Percentiles rank a stretch among this genome's conserved stretches.
Evolutionary conservation across 2,797 vertebrate species (phyloP).

Genomic region (Clarias pachynema): DNA sequence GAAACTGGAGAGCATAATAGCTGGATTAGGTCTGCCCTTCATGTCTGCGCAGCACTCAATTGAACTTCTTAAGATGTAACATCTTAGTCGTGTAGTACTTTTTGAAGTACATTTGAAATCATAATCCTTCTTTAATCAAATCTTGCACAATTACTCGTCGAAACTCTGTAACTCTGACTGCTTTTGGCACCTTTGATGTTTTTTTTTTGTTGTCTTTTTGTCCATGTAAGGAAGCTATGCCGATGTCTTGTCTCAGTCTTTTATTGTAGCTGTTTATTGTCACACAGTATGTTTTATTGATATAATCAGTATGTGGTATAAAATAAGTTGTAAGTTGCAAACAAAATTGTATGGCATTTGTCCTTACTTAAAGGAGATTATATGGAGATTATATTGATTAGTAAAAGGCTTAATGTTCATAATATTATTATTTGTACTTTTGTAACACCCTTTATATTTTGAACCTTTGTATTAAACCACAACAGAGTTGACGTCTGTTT

Average conservation of each 20-base stretch:
- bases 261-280: background rate
- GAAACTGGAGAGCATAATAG: slow-evolving; percentile 45
- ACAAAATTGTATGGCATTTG: background rate
- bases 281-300: slow-evolving; percentile 2
- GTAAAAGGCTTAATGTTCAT: background rate
- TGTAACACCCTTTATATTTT: too few species aligned
- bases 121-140: slow-evolving; percentile 60
- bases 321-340: too few species aligned
- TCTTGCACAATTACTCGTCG: slow-evolving; percentile 45
- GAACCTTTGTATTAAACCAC: too few species aligned
- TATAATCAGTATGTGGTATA: background rate
- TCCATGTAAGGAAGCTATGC: slow-evolving; percentile 44
- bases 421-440: background rate
- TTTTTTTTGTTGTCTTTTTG: slow-evolving; percentile 32
- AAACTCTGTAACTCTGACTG: slow-evolving; percentile 6
- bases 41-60: slow-evolving; percentile 50
- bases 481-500: too few species aligned
- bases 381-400: background rate
- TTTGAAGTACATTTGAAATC: slow-evolving; percentile 58
- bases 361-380: background rate
- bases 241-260: slow-evolving; percentile 29
- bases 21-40: slow-evolving; percentile 50
- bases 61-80: slow-evolving; percentile 57
- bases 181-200: slow-evolving; percentile 51
- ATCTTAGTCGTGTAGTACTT: slow-evolving; percentile 53